Conservation (phyloP, 2,888 invertebrate species). For the Sipunculus nudus region DNA sequence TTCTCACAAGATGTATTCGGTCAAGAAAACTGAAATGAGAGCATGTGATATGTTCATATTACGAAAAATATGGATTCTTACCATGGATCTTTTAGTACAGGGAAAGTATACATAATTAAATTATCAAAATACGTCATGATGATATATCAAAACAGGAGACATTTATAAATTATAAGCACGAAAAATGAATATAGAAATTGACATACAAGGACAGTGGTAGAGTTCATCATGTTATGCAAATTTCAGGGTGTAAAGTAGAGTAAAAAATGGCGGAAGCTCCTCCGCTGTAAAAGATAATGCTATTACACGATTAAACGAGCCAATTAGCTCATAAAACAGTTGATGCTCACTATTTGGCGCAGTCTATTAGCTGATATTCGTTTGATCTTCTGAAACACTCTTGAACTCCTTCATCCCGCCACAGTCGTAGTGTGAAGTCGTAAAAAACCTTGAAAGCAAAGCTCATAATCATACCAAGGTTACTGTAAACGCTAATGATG, state of each 20-base stretch:
- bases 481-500: not conserved
- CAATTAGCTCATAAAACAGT: not conserved
- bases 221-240: no score
- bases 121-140: no score
- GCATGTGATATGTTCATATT: not conserved
- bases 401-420: conserved; percentile 78
- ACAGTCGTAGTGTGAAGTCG: conserved; percentile 74
- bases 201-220: not conserved
- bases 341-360: conserved; percentile 83
- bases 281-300: no score
- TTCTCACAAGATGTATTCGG: conserved; percentile 74
- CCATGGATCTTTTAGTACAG: no score
- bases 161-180: no score
- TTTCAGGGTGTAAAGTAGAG: no score
- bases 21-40: conserved; percentile 76
- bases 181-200: not conserved
- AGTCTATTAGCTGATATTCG: conserved; percentile 82
- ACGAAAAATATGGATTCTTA: no score
- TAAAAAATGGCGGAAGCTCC: no score
- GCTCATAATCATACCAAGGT: not conserved
- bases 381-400: conserved; percentile 77
- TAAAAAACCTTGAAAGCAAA: conserved; percentile 75
- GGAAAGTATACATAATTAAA: no score
- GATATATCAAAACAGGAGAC: no score
- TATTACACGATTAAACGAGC: not conserved